These are phyloP conservation scores for Ammodytes marinus DNA, from an alignment of 2,113 vertebrate species.

Conservation along the genomic window DNA sequence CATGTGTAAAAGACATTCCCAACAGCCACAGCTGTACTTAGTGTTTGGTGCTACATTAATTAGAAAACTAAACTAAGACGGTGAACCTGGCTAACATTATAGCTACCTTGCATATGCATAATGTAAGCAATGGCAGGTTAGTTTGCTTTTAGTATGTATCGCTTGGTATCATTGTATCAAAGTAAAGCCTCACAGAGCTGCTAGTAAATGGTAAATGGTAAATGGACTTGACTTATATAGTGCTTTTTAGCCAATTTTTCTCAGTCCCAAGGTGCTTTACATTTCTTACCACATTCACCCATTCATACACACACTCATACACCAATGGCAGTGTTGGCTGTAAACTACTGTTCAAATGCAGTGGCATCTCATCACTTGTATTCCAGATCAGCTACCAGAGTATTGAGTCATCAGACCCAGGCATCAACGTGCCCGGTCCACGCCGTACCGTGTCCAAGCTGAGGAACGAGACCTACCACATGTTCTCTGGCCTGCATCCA, in stretches of 20 bases:
- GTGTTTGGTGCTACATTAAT: background rate
- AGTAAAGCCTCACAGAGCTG: background rate
- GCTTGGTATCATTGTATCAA: no score
- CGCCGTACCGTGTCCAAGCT: conserved; percentile 94
- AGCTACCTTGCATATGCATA: background rate
- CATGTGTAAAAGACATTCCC: background rate
- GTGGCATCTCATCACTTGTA: background rate
- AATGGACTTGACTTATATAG: no score
- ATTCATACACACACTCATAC: no score
- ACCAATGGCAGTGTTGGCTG: no score
- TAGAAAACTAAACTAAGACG: background rate
- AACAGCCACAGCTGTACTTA: background rate
- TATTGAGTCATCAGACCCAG: conserved; percentile 94
- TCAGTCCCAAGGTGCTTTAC: no score
- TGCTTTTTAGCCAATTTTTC: no score
- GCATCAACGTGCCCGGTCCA: conserved; percentile 92
- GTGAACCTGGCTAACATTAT: background rate
- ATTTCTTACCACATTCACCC: no score
- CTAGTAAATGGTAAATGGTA: no score
- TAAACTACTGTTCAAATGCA: background rate
- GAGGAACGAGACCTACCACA: conserved; percentile 96
- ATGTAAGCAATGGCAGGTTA: background rate
- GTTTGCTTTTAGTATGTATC: background rate
- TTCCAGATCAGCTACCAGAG: conserved; percentile 97
- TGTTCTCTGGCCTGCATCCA: conserved; percentile 95